Evolutionary conservation across 2,113 vertebrate genomes (phyloP), one percentile per base, ranked within the genome.

Genomic region (Oncorhynchus masou): DNA sequence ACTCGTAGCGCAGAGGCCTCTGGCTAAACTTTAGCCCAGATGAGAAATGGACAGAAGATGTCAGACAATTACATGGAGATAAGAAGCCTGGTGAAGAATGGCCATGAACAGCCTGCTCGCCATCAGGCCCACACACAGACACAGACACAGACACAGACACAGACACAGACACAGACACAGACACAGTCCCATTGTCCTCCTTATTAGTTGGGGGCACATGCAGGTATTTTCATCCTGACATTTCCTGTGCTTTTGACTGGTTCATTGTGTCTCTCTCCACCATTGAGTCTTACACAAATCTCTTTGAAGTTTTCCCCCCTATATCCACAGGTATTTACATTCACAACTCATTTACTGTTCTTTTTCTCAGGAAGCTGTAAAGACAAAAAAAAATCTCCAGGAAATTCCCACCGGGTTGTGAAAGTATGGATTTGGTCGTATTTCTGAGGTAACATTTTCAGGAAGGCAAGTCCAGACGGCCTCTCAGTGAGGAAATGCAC

Each of bases 171-270:
- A 66, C 60, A 78, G 70, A 51, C 34, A 51, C 62, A 24, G 34
- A 74, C 66, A 72, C 19, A 71, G 68, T 66, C 49, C 80, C 76
- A 85, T 86, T 77, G 84, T 87, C 74, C 25, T 27, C 68, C 65
- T 22, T 31, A 31, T 81, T 87, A 70, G 70, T 80, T 81, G 66
- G 70, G 59, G 24, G 48, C 11, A 62, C 64, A 89, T 90, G 86
- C 85, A 86, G 77, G 89, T 89, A 88, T 89, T 88, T 90, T 82
- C 69, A 64, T 75, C 73, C 27, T 45, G 75, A 82, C 54, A 69
- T 86, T 88, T 85, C 85, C 83, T 83, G 81, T 81, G 69, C 73
- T 76, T 77, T 77, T 76, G 75, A 81, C 66, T 69, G 49, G 19
- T 27, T 73, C 75, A 79, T 78, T 85, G 82, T 84, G 64, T 78